Percentiles rank a stretch among this genome's conserved stretches.
Evolutionary conservation across 2,797 vertebrate genomes (phyloP).

Genomic region (Anisognathus igniventris): DNA sequence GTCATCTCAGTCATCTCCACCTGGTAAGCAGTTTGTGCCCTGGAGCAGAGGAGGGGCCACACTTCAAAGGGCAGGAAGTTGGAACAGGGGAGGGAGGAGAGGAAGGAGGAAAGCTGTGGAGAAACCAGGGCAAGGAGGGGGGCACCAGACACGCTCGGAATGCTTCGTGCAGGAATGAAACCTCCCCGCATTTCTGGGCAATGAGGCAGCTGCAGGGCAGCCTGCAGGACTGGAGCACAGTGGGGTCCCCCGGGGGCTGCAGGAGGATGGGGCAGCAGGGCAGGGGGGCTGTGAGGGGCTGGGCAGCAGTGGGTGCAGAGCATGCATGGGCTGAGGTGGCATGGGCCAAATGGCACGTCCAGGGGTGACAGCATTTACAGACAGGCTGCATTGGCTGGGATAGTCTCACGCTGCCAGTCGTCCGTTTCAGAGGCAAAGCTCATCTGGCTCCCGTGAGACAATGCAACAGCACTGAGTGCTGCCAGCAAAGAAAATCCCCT

Average conservation of each 20-base stretch:
- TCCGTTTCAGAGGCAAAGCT: slow-evolving; percentile 62
- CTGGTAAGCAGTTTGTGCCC: neutral
- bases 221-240: accelerated
- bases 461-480: neutral
- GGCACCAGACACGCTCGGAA: neutral
- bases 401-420: slow-evolving; percentile 70
- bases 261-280: neutral
- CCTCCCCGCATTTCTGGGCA: neutral
- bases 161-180: neutral
- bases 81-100: neutral
- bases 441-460: slow-evolving; percentile 58
- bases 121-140: neutral
- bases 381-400: neutral
- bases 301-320: neutral
- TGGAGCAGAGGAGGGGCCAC: neutral
- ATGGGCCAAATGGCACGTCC: accelerated
- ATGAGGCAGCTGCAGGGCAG: neutral
- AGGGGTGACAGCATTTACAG: neutral
- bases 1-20: neutral
- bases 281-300: accelerated
- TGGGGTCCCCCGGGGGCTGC: neutral
- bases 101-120: neutral
- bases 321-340: accelerated
- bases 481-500: neutral
- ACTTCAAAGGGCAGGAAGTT: slow-evolving; percentile 50